Evolutionary conservation across 2,797 vertebrate genomes (phyloP).

Genomic region (Craterocephalus amniculus): DNA sequence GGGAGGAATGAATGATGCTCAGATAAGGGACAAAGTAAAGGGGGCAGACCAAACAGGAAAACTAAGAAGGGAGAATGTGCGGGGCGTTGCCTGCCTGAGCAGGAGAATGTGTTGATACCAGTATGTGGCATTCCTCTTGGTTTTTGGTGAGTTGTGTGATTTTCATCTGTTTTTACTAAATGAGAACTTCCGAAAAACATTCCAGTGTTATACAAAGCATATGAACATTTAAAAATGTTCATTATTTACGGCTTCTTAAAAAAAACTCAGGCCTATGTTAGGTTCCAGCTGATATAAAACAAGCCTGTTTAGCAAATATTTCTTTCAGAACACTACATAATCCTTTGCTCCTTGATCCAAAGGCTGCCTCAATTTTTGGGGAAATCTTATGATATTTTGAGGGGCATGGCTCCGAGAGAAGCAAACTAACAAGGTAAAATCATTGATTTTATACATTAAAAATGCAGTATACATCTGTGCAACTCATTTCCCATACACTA

Average conservation of each 20-base stretch:
- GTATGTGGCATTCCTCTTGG: constrained; percentile 58
- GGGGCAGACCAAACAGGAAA: constrained; percentile 88
- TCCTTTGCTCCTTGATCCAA: not conserved
- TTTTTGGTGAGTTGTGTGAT: constrained; percentile 26
- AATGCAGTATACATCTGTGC: constrained; percentile 12
- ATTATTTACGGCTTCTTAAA: not conserved
- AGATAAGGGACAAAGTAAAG: constrained; percentile 84
- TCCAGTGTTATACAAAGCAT: not conserved
- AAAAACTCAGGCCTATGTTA: not conserved
- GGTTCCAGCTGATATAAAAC: not conserved
- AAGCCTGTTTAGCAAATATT: not conserved
- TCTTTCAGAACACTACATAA: not conserved
- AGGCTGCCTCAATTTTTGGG: not conserved
- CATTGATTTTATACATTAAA: constrained; percentile 21
- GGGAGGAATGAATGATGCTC: constrained; percentile 84
- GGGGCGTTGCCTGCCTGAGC: constrained; percentile 72
- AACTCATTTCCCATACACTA: constrained; percentile 13
- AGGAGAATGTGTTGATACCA: constrained; percentile 69
- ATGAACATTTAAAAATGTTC: not conserved
- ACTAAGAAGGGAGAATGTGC: constrained; percentile 73
- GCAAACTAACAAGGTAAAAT: constrained; percentile 8
- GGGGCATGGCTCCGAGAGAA: not conserved
- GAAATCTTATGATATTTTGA: not conserved
- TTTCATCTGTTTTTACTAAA: not conserved
- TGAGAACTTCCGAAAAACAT: constrained; percentile 1